These are phyloP conservation scores for Neotoma lepida DNA, from an alignment of 2,113 vertebrate species.

Conservation along the genomic window DNA sequence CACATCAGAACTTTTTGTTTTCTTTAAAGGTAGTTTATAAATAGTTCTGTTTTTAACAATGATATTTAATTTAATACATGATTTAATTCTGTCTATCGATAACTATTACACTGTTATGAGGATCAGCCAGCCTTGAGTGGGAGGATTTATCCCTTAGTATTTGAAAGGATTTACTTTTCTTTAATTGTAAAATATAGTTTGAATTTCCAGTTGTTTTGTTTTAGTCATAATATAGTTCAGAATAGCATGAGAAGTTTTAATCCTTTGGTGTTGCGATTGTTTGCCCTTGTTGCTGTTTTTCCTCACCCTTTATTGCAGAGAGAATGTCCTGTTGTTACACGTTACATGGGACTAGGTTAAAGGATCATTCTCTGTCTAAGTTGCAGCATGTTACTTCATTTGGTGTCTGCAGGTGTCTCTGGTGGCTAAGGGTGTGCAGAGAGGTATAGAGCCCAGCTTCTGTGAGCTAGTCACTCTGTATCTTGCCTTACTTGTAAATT, in stretches of 20 bases:
- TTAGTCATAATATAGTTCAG: constrained; percentile 45
- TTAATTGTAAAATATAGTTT: constrained; percentile 60
- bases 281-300: neutral
- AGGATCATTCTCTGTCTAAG: constrained; percentile 3
- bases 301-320: neutral
- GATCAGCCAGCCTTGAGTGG: constrained; percentile 68
- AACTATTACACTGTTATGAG: constrained; percentile 79
- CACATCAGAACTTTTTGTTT: constrained; percentile 53
- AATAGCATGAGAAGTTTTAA: constrained; percentile 44
- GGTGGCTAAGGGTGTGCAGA: neutral
- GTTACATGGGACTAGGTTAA: constrained; percentile 4
- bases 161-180: constrained; percentile 65
- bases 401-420: constrained; percentile 26
- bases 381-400: neutral
- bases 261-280: constrained; percentile 37
- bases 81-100: constrained; percentile 80
- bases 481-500: constrained; percentile 46
- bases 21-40: constrained; percentile 79
- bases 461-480: constrained; percentile 1
- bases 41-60: constrained; percentile 79
- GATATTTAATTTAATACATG: constrained; percentile 42
- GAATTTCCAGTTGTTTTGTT: constrained; percentile 25
- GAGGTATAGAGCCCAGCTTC: constrained; percentile 34
- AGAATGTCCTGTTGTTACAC: constrained; percentile 34
- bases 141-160: constrained; percentile 69